These are phyloP conservation scores for Hemiprocne comata DNA, from an alignment of 2,113 vertebrate genomes.

Conservation along the genomic window DNA sequence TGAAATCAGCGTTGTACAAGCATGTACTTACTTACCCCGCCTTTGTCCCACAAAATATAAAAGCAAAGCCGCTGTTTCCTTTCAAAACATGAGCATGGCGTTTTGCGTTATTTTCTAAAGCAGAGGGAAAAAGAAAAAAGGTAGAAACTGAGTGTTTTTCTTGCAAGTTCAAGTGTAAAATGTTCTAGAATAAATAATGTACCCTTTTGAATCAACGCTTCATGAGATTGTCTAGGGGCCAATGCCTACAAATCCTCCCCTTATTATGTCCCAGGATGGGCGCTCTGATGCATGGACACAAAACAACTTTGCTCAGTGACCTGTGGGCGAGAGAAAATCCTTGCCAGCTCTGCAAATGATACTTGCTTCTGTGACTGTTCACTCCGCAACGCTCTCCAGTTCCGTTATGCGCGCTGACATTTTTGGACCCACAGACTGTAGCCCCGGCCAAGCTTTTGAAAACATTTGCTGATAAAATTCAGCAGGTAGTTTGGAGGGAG, in stretches of 20 bases:
- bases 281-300: conserved; percentile 3
- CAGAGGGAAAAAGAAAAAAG: too few species aligned
- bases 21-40: neutral
- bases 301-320: conserved; percentile 63
- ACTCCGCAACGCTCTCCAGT: conserved; percentile 1
- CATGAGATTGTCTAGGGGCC: neutral
- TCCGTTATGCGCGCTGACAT: neutral
- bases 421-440: neutral
- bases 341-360: conserved; percentile 36
- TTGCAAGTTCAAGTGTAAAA: neutral
- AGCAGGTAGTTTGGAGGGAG: neutral
- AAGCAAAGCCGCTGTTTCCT: neutral
- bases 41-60: neutral
- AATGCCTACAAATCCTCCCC: neutral
- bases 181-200: neutral
- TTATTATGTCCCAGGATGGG: neutral
- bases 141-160: neutral
- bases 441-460: neutral
- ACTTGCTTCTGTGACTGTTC: neutral
- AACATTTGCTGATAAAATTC: neutral
- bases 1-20: neutral
- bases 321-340: conserved; percentile 2
- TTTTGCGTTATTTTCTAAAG: neutral
- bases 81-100: neutral
- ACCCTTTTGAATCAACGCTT: neutral